These are phyloP conservation scores for Drosophila histrio DNA, from an alignment of 2,888 invertebrate genomes.

Conservation along the genomic window DNA sequence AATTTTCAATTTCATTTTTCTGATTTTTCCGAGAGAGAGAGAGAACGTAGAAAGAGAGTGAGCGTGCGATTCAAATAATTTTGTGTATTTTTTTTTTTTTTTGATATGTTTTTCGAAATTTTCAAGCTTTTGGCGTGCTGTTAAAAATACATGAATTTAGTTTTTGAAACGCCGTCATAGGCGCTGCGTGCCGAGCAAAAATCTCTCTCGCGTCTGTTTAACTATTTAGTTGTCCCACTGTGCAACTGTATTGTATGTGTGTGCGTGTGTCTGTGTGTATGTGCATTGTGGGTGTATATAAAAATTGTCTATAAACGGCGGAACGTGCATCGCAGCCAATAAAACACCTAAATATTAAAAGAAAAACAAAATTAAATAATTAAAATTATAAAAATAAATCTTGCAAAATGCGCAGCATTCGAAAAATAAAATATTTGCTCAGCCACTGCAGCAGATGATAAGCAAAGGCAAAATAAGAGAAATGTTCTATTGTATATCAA, in stretches of 20 bases:
- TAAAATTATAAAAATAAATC: constrained; percentile 33
- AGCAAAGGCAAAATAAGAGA: background rate
- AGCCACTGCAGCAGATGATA: constrained; percentile 17
- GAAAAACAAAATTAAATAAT: constrained; percentile 5
- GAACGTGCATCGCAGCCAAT: constrained; percentile 42
- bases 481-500: background rate
- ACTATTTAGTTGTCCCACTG: constrained; percentile 38
- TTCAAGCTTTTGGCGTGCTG: constrained; percentile 64
- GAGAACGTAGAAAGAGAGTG: constrained; percentile 21
- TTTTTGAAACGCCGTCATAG: constrained; percentile 77
- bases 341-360: constrained; percentile 24
- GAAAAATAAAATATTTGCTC: constrained; percentile 25
- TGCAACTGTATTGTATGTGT: constrained; percentile 17
- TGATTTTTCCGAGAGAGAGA: constrained; percentile 25
- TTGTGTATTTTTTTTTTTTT: constrained; percentile 11
- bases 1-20: constrained; percentile 73
- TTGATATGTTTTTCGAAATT: constrained; percentile 48
- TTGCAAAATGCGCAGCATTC: constrained; percentile 43
- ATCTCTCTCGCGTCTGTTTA: constrained; percentile 26
- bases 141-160: constrained; percentile 77
- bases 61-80: constrained; percentile 6
- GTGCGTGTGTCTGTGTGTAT: constrained; percentile 14
- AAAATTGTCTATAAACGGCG: constrained; percentile 34
- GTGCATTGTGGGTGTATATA: constrained; percentile 50
- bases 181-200: constrained; percentile 66